Base-by-base conservation (phyloP, 2,888 invertebrate genomes). In the Leptothorax acervorum region DNA sequence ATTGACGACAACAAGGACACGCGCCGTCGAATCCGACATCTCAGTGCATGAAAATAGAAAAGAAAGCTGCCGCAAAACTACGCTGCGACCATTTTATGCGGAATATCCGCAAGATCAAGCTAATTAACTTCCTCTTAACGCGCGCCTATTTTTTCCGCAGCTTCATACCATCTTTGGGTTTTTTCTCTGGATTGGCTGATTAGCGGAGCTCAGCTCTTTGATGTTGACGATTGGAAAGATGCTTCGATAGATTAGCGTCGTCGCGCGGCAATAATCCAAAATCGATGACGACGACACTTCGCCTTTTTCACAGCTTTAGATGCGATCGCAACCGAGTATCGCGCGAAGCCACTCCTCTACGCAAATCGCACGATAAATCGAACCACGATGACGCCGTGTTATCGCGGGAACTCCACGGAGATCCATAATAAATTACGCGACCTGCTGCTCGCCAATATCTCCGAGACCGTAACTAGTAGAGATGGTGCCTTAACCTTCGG, bases 101-200 rank as follows among this genome's bases (percentile, higher is more conserved):
- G 8, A 9, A 3, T 12, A 31, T 68, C 31, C 45, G 87, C 82
- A 87, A 90, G 89, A 91, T 90, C 18, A 31, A 18, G 88, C 90
- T 92, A 93, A 92, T 92, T 93, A 92, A 92, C 91, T 90, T 86
- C 88, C 90, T 88, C 15, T 5, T 45, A 86, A 76, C 86, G 60
- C 90, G 87, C 87, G 86, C 88, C 90, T 90, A 90, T 88, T 92
- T 92, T 90, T 91, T 76, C 53, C 23, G 6, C 31, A 55, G 45
- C 15, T 65, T 48, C 57, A 12, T 28, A 45, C 39, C 66, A 73
- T 18, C 48, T 53, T 68, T 42, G 45, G 8, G 42, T 48, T 42
- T 48, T 45, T 62, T 57, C 63, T 66, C 15, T 45, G 71, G 23
- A 23, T 60, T n/a, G 48, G 18, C 60, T 39, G 62, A 79, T 85